phyloP scores from a whole-genome alignment of 1,140 invertebrate species.

The Drosophila orena region DNA sequence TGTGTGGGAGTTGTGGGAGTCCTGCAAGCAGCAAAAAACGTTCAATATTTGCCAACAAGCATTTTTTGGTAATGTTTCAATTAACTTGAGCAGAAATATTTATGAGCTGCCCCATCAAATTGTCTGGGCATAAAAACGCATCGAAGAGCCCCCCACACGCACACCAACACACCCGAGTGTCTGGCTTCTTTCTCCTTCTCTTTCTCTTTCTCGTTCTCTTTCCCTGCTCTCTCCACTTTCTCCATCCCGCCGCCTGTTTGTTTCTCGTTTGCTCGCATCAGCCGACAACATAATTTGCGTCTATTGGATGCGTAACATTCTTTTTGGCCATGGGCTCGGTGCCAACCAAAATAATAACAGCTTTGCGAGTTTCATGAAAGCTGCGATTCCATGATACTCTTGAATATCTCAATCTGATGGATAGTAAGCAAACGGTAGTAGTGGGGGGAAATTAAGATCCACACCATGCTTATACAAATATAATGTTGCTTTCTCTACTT shows the following conservation, averaged over 20 bases:
- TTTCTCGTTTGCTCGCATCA: constrained; percentile 19
- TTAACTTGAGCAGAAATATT: constrained; percentile 81
- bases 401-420: background rate
- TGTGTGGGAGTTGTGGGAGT: constrained; percentile 2
- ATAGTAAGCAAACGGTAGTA: no score
- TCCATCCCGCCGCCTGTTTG: constrained; percentile 8
- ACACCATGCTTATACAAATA: no score
- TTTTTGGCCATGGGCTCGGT: constrained; percentile 51
- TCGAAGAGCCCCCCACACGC: constrained; percentile 10
- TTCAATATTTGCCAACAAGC: constrained; percentile 75
- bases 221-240: background rate
- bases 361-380: no score
- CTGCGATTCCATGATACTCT: background rate
- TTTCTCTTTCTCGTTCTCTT: background rate
- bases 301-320: constrained; percentile 70
- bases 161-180: constrained; percentile 2
- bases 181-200: constrained; percentile 1
- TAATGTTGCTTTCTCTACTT: no score
- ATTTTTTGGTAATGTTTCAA: constrained; percentile 82
- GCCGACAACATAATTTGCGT: constrained; percentile 72
- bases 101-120: constrained; percentile 66
- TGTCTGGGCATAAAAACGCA: constrained; percentile 70
- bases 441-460: no score
- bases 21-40: constrained; percentile 44
- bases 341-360: constrained; percentile 20